A percentile compares a stretch with the other conserved stretches of the same genome.
phyloP scores from a whole-genome alignment of 2,113 vertebrate species.

The Xenopus borealis region DNA sequence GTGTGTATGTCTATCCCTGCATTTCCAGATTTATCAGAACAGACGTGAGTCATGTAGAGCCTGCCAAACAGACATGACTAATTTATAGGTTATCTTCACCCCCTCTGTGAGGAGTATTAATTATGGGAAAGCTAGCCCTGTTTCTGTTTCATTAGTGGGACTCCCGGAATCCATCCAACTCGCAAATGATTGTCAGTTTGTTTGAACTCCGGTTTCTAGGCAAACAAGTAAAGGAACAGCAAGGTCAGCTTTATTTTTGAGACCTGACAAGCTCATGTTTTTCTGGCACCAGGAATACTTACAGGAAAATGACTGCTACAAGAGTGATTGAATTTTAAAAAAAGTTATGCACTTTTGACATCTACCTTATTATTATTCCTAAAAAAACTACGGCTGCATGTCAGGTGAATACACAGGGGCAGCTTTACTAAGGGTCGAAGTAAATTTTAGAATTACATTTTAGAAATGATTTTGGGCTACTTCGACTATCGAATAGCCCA shows the following conservation, averaged over 20 bases:
- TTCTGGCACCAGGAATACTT: too few species aligned
- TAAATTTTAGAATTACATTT: too few species aligned
- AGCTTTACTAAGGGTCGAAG: too few species aligned
- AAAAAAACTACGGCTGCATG: too few species aligned
- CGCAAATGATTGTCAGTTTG: neutral
- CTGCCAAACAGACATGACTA: neutral
- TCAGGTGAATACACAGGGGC: too few species aligned
- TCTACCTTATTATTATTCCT: too few species aligned
- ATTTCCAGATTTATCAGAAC: neutral
- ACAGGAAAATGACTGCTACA: too few species aligned
- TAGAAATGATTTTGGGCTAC: too few species aligned
- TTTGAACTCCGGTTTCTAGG: neutral
- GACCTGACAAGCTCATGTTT: neutral
- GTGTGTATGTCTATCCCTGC: neutral
- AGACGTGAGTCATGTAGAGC: neutral
- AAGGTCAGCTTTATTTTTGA: neutral
- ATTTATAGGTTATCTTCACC: slow-evolving; percentile 2
- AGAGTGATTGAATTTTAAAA: too few species aligned
- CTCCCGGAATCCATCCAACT: neutral
- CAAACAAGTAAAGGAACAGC: too few species aligned
- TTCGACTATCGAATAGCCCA: too few species aligned
- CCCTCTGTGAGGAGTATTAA: neutral
- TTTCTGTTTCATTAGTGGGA: neutral
- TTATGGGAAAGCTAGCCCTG: neutral
- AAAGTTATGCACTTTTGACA: too few species aligned